These are phyloP conservation scores for Puffinus mauretanicus DNA, from an alignment of 2,113 vertebrate genomes.

Conservation along the genomic window DNA sequence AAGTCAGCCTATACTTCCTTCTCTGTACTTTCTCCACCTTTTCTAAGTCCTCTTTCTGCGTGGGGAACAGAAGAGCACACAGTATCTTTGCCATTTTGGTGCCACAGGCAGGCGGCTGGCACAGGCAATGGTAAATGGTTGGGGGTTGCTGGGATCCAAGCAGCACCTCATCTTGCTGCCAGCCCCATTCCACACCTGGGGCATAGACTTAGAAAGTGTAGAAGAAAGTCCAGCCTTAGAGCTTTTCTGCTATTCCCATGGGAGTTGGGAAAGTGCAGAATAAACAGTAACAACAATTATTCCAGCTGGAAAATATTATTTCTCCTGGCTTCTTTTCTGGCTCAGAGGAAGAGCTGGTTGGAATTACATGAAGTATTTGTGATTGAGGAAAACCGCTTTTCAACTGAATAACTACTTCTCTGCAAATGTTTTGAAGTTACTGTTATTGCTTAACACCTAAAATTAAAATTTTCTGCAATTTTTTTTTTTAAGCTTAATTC, in stretches of 20 bases:
- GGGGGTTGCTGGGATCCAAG: not conserved
- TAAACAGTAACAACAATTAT: slow-evolving; percentile 6
- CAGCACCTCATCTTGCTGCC: not conserved
- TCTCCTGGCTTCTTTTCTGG: not conserved
- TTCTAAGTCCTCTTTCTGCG: not conserved
- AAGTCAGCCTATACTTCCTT: not conserved
- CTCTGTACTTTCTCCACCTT: not conserved
- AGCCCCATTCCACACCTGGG: not conserved
- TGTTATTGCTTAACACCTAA: slow-evolving; percentile 36
- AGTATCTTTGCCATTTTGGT: not conserved
- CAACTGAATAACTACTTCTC: not conserved
- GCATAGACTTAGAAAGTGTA: not conserved
- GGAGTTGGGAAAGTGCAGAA: not conserved
- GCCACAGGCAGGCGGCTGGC: not conserved
- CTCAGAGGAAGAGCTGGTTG: not conserved
- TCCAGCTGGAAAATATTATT: slow-evolving; percentile 28
- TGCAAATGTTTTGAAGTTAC: not conserved
- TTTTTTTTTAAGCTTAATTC: not conserved
- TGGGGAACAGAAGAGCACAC: not conserved
- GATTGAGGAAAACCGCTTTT: slow-evolving; percentile 27
- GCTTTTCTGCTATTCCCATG: not conserved
- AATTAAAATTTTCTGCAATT: not conserved
- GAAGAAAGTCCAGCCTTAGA: not conserved
- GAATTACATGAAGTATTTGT: slow-evolving; percentile 10
- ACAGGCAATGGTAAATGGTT: not conserved